Conservation (phyloP, 2,888 invertebrate genomes). For the Cephus spinipes region DNA sequence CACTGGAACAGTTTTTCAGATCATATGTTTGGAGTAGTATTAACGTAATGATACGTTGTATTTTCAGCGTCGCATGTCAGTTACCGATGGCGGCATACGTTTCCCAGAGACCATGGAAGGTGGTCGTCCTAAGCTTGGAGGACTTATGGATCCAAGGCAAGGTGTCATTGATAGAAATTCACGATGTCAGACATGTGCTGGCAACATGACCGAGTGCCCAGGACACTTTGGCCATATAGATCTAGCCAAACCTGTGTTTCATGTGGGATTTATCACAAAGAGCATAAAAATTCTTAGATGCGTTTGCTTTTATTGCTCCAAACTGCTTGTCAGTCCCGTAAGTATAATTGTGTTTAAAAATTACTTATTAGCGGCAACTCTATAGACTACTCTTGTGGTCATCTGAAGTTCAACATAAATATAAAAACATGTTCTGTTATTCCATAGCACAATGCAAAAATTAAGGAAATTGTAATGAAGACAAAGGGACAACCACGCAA, state of each 20-base stretch:
- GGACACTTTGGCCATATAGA: constrained; percentile 99
- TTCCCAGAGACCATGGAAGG: constrained; percentile 99
- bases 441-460: constrained; percentile 87
- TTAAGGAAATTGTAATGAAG: constrained; percentile 94
- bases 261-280: constrained; percentile 97
- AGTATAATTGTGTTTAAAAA: constrained; percentile 67
- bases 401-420: constrained; percentile 53
- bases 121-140: constrained; percentile 96
- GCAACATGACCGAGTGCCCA: constrained; percentile 98
- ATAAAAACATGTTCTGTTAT: constrained; percentile 19
- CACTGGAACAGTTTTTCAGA: background rate
- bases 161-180: constrained; percentile 96
- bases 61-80: constrained; percentile 94
- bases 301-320: constrained; percentile 99
- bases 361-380: background rate
- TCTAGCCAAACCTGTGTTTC: constrained; percentile 97
- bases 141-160: constrained; percentile 99
- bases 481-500: constrained; percentile 97
- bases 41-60: background rate
- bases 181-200: constrained; percentile 95
- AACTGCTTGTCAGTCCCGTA: constrained; percentile 93
- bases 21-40: background rate
- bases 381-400: background rate
- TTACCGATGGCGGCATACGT: constrained; percentile 95
- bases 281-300: constrained; percentile 97